Base-by-base conservation (phyloP, 2,113 vertebrate species). In the Mobula hypostoma region DNA sequence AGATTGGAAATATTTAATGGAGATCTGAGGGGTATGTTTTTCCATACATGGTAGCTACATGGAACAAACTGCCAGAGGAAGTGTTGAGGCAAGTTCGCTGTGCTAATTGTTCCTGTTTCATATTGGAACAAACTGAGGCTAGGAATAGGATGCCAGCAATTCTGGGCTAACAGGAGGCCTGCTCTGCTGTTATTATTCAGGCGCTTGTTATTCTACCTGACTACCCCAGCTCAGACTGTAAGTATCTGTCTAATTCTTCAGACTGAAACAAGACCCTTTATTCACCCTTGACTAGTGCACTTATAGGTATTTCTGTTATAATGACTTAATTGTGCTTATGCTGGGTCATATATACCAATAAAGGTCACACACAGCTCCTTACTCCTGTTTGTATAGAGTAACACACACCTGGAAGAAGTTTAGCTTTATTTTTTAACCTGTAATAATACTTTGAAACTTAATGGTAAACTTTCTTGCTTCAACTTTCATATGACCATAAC, bases 361-460 rank as follows among this genome's bases (percentile, higher is more conserved):
- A 70, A 92, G 68, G 90, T 72, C 90, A 92, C 88, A 91, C 32
- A n/a, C 88, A 91, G 63, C 29, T 36, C 63, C 66, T 68, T 91
- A 61, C n/a, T 40, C n/a, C 32, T 68, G 6, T 40, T 7, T 94
- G 90, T 21, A 94, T 5, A 94, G 85, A 94, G 48, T 48, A 77
- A 1, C 0, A 36, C 94, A 88, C 68, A 36, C 94, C 32, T 76
- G 40, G 72, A 94, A 58, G 21, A 24, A 27, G 48, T 32, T 82
- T 95, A 32, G 68, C 56, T 61, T 68, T 95, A 94, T 17, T 58
- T 94, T 0, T 0, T 72, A 94, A 82, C 21, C 80, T 5, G 1
- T 40, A 0, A 80, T 32, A 58, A 94, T 40, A 79, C 14, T 94
- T 94, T 68, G 94, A 83, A 94, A 29, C 74, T 2, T 94, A 94